Evolutionary conservation across 2,113 vertebrate genomes (phyloP).

Genomic region (Eolophus roseicapilla): DNA sequence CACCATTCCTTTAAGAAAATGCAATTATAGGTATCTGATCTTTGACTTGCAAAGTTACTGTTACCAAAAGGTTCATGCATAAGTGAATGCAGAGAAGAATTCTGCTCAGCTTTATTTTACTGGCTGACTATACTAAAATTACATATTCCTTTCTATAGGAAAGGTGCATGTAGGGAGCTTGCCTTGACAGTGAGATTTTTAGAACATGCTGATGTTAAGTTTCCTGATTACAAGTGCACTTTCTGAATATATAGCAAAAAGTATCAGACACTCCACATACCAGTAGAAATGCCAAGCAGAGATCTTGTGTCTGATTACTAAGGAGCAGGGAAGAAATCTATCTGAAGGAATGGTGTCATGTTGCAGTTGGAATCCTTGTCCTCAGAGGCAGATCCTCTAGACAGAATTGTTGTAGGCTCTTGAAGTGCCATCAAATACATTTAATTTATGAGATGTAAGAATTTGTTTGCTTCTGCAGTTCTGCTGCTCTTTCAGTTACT

Average conservation of each 20-base stretch:
- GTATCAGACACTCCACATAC: neutral
- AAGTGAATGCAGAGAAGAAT: neutral
- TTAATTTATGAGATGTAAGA: neutral
- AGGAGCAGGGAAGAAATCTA: neutral
- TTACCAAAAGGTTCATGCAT: neutral
- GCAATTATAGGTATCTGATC: neutral
- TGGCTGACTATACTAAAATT: neutral
- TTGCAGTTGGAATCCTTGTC: conserved; percentile 1
- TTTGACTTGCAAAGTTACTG: neutral
- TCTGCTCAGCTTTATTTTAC: neutral
- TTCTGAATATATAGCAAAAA: neutral
- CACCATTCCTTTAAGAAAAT: neutral
- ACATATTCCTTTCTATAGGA: neutral
- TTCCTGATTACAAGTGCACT: neutral
- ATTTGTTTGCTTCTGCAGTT: neutral
- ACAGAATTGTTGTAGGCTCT: neutral
- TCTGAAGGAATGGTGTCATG: neutral
- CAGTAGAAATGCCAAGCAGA: neutral
- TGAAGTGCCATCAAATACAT: neutral
- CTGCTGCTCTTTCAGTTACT: neutral
- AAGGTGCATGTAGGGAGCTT: neutral
- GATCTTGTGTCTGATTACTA: neutral
- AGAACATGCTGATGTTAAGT: neutral
- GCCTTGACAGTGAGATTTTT: neutral
- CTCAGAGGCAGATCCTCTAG: neutral